phyloP scores from a whole-genome alignment of 2,797 vertebrate genomes.

The Onychomys torridus region DNA sequence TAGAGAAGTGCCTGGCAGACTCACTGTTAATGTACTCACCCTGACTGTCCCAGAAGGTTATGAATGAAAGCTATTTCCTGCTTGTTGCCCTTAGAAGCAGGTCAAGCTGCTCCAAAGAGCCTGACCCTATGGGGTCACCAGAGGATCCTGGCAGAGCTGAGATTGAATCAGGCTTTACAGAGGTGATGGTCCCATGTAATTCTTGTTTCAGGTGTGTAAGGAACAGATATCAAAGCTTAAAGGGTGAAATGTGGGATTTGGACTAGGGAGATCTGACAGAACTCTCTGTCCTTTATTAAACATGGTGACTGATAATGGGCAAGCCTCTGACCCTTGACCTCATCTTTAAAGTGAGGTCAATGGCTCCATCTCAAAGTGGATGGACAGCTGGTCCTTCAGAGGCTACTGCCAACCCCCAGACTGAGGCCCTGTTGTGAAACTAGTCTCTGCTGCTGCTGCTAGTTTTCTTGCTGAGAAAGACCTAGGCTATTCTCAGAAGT shows the following conservation, averaged over 20 bases:
- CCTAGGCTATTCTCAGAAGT: background rate
- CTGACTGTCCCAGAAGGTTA: slow-evolving; percentile 61
- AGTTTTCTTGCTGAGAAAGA: background rate
- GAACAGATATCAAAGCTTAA: background rate
- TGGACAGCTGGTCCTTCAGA: background rate
- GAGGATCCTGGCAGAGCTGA: background rate
- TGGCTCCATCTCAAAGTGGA: background rate
- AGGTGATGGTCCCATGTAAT: background rate
- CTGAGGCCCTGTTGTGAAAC: background rate
- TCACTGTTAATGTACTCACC: slow-evolving; percentile 21
- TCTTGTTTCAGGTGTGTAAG: background rate
- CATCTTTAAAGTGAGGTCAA: background rate
- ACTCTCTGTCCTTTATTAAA: background rate
- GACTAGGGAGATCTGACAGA: background rate
- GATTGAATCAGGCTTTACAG: background rate
- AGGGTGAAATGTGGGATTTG: background rate
- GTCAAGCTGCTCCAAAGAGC: background rate
- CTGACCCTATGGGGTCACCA: background rate
- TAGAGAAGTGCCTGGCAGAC: background rate
- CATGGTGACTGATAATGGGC: background rate
- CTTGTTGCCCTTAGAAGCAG: slow-evolving; percentile 51
- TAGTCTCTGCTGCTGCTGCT: background rate
- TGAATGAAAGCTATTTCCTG: slow-evolving; percentile 76
- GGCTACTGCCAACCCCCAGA: background rate
- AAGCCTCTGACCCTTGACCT: background rate